Percentiles rank a stretch among this genome's conserved stretches.
These are phyloP conservation scores for Drosophila austrosaltans DNA, from an alignment of 2,888 invertebrate species.

Conservation along the genomic window DNA sequence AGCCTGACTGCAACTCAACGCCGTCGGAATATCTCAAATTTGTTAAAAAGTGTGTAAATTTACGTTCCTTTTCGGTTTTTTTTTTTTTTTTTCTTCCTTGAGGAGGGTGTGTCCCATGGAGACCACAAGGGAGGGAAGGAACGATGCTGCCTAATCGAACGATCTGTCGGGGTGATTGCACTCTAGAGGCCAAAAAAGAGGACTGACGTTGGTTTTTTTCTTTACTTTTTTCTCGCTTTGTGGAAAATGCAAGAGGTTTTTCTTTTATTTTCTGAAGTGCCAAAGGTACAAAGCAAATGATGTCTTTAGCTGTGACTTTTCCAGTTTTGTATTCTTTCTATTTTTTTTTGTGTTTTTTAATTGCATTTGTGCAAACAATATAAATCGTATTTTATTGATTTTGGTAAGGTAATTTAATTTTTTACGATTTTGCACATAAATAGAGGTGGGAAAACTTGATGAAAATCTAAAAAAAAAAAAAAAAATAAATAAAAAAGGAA, in stretches of 20 bases:
- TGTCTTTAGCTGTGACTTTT: slow-evolving; percentile 71
- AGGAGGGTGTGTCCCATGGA: slow-evolving; percentile 74
- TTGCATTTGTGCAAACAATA: slow-evolving; percentile 76
- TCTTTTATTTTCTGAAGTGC: slow-evolving; percentile 55
- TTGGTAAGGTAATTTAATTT: slow-evolving; percentile 74
- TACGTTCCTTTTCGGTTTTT: slow-evolving; percentile 56
- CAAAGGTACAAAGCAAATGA: slow-evolving; percentile 70
- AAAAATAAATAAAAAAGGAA: slow-evolving; percentile 8
- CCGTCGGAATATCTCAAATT: slow-evolving; percentile 69
- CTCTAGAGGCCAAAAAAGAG: slow-evolving; percentile 45
- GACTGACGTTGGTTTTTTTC: slow-evolving; percentile 46
- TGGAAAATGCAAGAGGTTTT: slow-evolving; percentile 58
- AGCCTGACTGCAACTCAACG: slow-evolving; percentile 72
- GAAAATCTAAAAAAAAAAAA: background rate
- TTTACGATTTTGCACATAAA: slow-evolving; percentile 80
- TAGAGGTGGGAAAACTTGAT: slow-evolving; percentile 35
- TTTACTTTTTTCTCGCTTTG: slow-evolving; percentile 32
- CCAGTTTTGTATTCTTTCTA: slow-evolving; percentile 25
- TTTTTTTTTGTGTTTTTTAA: slow-evolving; percentile 59
- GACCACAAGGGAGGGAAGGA: slow-evolving; percentile 46
- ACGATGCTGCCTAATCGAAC: slow-evolving; percentile 73
- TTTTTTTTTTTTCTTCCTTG: slow-evolving; percentile 21
- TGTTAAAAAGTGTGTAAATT: slow-evolving; percentile 77
- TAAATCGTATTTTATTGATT: slow-evolving; percentile 70
- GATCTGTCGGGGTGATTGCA: slow-evolving; percentile 71